Conservation (phyloP, 2,888 invertebrate genomes). For the Sceliomorpha sp. region DNA sequence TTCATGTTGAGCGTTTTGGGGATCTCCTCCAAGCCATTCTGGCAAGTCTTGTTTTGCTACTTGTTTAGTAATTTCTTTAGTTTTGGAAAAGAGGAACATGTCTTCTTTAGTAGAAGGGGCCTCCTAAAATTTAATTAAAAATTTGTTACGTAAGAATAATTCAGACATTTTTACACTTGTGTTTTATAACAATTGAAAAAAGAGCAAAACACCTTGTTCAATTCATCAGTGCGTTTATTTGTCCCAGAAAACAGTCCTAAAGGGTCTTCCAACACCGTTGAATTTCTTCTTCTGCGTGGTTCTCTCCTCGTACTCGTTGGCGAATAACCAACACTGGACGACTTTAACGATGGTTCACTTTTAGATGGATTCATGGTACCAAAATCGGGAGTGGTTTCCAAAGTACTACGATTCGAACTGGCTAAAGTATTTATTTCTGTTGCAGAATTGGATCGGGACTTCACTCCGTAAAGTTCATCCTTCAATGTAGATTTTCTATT, state of each 20-base stretch:
- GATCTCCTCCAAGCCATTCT: slow-evolving; percentile 73
- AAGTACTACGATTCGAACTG: not conserved
- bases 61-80: slow-evolving; percentile 28
- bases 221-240: not conserved
- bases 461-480: too few relatives aligned
- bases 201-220: slow-evolving; percentile 10
- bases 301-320: not conserved
- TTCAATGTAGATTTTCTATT: too few relatives aligned
- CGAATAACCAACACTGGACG: not conserved
- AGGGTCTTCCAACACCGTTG: slow-evolving; percentile 23
- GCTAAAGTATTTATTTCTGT: too few relatives aligned
- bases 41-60: slow-evolving; percentile 64
- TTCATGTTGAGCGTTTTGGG: too few relatives aligned
- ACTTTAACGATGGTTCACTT: not conserved
- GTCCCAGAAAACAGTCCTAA: slow-evolving; percentile 27
- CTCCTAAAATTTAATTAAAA: slow-evolving; percentile 14
- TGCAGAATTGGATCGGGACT: too few relatives aligned
- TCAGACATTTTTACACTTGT: not conserved
- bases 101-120: not conserved
- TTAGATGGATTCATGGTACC: too few relatives aligned
- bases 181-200: too few relatives aligned
- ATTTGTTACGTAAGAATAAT: not conserved
- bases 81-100: slow-evolving; percentile 6
- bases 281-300: not conserved
- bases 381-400: not conserved